A percentile compares a stretch with the other conserved stretches of the same genome.
Evolutionary conservation across 2,113 vertebrate genomes (phyloP).

Genomic region (Bothrops jararaca): DNA sequence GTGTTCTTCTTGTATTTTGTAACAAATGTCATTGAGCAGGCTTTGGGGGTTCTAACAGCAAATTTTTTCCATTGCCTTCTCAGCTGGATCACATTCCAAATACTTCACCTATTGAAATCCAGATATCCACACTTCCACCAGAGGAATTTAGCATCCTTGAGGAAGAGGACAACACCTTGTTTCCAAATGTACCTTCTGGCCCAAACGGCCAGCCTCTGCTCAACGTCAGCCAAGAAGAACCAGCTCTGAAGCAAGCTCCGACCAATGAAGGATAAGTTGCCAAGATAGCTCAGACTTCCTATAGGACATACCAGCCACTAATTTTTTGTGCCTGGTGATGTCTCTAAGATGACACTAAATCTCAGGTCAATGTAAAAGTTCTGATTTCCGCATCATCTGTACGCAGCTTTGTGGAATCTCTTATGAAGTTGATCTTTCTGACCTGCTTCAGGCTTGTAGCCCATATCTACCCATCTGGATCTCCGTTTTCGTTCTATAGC

Average conservation of each 20-base stretch:
- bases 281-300: conserved; percentile 40
- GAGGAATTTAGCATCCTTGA: conserved; percentile 77
- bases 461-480: background rate
- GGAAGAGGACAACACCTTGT: conserved; percentile 60
- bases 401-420: conserved; percentile 54
- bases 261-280: conserved; percentile 62
- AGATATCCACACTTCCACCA: conserved; percentile 77
- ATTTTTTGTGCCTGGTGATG: conserved; percentile 50
- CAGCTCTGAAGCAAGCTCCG: fast-evolving
- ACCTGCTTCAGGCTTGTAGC: conserved; percentile 35
- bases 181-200: conserved; percentile 33
- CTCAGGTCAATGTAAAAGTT: conserved; percentile 89
- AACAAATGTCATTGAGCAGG: background rate
- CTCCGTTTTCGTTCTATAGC: conserved; percentile 1
- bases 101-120: conserved; percentile 69
- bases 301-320: conserved; percentile 52
- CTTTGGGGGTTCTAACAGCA: background rate
- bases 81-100: conserved; percentile 61
- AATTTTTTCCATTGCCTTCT: conserved; percentile 26
- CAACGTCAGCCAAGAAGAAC: background rate
- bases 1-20: background rate
- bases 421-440: conserved; percentile 49
- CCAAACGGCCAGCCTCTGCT: background rate
- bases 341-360: conserved; percentile 71
- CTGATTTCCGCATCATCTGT: conserved; percentile 61